Base-by-base conservation (phyloP, 92 coral and sea anemone species). In the Siderastrea radians region DNA sequence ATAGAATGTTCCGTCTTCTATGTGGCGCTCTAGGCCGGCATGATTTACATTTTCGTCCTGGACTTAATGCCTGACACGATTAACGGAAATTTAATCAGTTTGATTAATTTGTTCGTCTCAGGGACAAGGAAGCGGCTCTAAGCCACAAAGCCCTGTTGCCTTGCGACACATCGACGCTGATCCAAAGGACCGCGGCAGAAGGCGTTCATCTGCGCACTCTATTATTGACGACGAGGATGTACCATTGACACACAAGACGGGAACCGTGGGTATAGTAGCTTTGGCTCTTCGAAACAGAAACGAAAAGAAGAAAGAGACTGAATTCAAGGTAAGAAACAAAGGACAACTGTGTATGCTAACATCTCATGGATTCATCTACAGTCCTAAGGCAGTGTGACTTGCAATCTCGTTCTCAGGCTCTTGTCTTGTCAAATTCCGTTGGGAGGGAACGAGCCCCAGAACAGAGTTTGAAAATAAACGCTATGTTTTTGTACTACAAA, bases 261-360 rank as follows among this genome's bases (percentile, higher is more conserved):
- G 96, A 45, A 95, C 98, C 49, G 98, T 95, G 44, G 98, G 98
- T 1, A 95, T 95, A 49, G 98, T 95, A 45, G 98, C 96, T 11
- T 53, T 95, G 93, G 98, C 98, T 59, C 90, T 95, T 4, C 93
- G 98, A 75, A 95, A 95, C 82, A 90, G 92, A 78, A 95, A 95
- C 79, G 98, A 95, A 83, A 85, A 48, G 85, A 93, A 95, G 93
- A 95, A 95, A 68, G 98, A 95, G 63, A 87, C 98, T 1, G 98
- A 95, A 83, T 95, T 95, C 78, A 95, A 95, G 87, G 98, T 95
- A 58, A 72, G 68, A 43, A 72, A 57, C 38, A 26, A 26, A 26
- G 38, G 38, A 26, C 38, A 26, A 26, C 38, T 26, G 38, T 26
- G 38, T 26, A 26, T 26, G 38, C 38, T 26, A 26, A 26, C 38